Percentiles rank a stretch among this genome's conserved stretches.
Conservation (phyloP, 2,113 vertebrate species). For the Girardinichthys multiradiatus region DNA sequence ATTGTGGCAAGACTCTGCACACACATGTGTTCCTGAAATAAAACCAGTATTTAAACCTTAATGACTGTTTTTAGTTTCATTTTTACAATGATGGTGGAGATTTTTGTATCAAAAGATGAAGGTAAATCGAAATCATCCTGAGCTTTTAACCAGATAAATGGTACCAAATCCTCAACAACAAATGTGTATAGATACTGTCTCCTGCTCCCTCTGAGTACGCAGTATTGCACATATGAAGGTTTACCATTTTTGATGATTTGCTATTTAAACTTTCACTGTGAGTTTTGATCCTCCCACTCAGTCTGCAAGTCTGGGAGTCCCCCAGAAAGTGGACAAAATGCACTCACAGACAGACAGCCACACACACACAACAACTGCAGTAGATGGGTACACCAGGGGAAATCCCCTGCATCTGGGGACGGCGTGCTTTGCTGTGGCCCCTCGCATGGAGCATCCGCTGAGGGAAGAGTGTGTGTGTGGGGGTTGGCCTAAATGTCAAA, state of each 20-base stretch:
- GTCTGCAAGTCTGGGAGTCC: constrained; percentile 67
- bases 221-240: constrained; percentile 18
- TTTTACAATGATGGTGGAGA: background rate
- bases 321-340: constrained; percentile 61
- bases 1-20: too few relatives aligned
- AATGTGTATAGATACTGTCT: background rate
- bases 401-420: constrained; percentile 58
- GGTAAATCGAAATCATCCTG: background rate
- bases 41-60: too few relatives aligned
- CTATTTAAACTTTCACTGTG: constrained; percentile 45
- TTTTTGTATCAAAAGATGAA: background rate
- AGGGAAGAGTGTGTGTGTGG: constrained; percentile 65
- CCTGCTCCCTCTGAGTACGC: background rate
- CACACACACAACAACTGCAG: constrained; percentile 19
- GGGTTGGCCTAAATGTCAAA: constrained; percentile 77
- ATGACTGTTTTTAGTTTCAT: background rate
- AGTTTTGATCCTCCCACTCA: constrained; percentile 55
- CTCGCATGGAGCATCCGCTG: constrained; percentile 56
- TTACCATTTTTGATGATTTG: constrained; percentile 42
- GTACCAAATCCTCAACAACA: background rate
- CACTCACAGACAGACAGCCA: constrained; percentile 23
- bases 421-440: constrained; percentile 57
- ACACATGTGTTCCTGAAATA: too few relatives aligned
- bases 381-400: constrained; percentile 49
- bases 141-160: background rate